These are phyloP conservation scores for Portunus trituberculatus DNA, from an alignment of 1,140 invertebrate species.

Conservation along the genomic window DNA sequence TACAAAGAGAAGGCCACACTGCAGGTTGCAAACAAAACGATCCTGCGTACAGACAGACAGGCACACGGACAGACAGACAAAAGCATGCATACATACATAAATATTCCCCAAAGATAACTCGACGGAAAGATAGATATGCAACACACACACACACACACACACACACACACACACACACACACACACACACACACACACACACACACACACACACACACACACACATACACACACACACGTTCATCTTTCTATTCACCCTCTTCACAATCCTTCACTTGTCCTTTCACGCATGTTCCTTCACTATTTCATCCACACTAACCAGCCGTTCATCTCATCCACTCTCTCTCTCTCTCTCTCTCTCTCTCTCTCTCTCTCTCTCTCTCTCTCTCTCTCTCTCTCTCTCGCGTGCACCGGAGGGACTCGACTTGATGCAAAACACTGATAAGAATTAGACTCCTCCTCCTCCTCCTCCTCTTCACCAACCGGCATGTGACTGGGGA, in stretches of 20 bases:
- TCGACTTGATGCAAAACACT: not conserved
- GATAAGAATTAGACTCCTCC: not conserved
- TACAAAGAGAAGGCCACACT: not conserved
- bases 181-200: not conserved
- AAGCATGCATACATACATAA: not conserved
- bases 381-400: slow-evolving; percentile 53
- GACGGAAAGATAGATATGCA: not conserved
- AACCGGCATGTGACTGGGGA: no score
- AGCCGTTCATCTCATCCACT: not conserved
- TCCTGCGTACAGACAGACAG: not conserved
- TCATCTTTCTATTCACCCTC: not conserved
- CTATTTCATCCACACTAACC: slow-evolving; percentile 1
- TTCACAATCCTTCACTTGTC: not conserved
- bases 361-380: slow-evolving; percentile 55
- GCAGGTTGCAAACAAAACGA: not conserved
- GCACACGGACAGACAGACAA: not conserved
- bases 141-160: not conserved
- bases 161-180: not conserved
- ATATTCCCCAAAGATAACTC: not conserved
- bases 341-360: slow-evolving; percentile 55
- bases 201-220: not conserved
- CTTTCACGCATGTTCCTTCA: not conserved
- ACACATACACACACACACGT: not conserved
- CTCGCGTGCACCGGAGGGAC: not conserved
- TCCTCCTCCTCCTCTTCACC: not conserved